Evolutionary conservation across 2,888 invertebrate species (phyloP).

Genomic region (Elmis aenea): DNA sequence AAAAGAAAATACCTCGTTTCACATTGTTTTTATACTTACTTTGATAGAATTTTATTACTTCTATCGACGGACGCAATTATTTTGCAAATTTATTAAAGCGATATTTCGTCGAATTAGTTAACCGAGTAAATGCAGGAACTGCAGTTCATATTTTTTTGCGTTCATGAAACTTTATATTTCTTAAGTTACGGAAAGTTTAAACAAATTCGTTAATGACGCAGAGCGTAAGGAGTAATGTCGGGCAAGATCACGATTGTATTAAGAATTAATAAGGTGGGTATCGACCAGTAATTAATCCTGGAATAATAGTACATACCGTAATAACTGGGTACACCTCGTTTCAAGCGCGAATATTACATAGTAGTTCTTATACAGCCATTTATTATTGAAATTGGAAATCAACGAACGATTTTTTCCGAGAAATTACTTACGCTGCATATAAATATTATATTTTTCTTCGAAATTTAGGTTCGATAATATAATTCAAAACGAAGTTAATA

Average conservation of each 20-base stretch:
- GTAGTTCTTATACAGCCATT: constrained; percentile 7
- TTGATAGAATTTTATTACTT: background rate
- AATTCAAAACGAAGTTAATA: too few species aligned
- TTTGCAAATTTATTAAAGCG: too few species aligned
- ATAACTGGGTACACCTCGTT: constrained; percentile 13
- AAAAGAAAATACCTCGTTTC: constrained; percentile 13
- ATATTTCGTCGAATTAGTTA: constrained; percentile 3
- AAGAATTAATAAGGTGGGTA: constrained; percentile 13
- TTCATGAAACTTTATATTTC: too few species aligned
- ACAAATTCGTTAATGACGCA: too few species aligned
- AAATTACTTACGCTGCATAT: too few species aligned
- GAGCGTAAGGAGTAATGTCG: constrained; percentile 10
- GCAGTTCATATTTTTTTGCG: too few species aligned
- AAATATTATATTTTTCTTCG: too few species aligned
- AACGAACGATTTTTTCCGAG: background rate
- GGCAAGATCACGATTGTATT: constrained; percentile 13
- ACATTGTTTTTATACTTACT: constrained; percentile 13
- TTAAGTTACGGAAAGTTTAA: too few species aligned
- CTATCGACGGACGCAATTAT: too few species aligned
- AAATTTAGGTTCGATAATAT: too few species aligned
- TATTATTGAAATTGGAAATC: constrained; percentile 11
- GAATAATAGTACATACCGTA: constrained; percentile 14
- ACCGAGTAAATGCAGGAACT: constrained; percentile 1
- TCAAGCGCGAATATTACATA: constrained; percentile 12
- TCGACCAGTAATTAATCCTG: constrained; percentile 15